Conservation (phyloP, 64 coral and sea anemone species). For the Dendrophyllia cribrosa region DNA sequence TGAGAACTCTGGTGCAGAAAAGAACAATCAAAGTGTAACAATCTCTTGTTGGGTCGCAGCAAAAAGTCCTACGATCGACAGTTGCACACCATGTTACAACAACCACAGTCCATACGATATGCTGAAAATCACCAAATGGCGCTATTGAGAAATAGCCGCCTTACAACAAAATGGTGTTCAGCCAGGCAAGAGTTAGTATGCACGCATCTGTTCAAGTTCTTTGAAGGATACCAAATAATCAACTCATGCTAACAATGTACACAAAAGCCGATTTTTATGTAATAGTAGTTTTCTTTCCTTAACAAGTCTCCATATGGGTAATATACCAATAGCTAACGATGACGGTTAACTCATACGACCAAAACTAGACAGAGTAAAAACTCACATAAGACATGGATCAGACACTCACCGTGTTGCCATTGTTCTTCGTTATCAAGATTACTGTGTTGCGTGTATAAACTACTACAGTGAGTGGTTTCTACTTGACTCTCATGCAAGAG, state of each 20-base stretch:
- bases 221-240: neutral
- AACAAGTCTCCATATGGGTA: no score
- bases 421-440: neutral
- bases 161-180: neutral
- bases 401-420: no score
- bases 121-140: neutral
- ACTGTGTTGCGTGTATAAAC: neutral
- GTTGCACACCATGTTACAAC: neutral
- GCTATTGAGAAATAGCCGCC: neutral
- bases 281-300: no score
- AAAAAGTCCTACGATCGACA: constrained; percentile 2
- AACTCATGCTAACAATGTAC: no score
- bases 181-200: neutral
- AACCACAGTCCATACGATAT: neutral
- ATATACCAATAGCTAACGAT: no score
- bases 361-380: no score
- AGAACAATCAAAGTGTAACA: neutral
- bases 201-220: neutral
- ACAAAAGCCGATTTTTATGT: no score
- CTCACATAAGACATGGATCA: no score
- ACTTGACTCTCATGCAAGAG: neutral
- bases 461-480: neutral
- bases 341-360: no score
- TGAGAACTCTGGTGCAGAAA: neutral
- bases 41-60: neutral